Evolutionary conservation across 1,140 invertebrate species (phyloP).

Genomic region (Drosophila simulans): DNA sequence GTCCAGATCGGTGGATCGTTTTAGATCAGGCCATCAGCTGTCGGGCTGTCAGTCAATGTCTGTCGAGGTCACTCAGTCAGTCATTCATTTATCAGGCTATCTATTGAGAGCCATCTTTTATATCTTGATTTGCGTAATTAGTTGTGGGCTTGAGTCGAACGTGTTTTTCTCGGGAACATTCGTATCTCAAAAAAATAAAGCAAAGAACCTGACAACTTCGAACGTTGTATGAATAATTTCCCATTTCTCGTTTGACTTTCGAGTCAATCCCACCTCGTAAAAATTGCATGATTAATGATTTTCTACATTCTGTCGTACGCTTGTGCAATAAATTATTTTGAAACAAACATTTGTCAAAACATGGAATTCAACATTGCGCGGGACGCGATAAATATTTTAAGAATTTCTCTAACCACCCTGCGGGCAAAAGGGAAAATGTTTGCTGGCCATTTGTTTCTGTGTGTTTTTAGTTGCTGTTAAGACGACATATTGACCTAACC

Average conservation of each 20-base stretch:
- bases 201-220: slow-evolving; percentile 1
- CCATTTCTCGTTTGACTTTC: not conserved
- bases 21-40: slow-evolving; percentile 48
- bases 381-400: slow-evolving; percentile 37
- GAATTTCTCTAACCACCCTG: slow-evolving; percentile 29
- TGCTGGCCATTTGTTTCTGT: slow-evolving; percentile 30
- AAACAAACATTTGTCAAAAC: slow-evolving; percentile 48
- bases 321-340: slow-evolving; percentile 65
- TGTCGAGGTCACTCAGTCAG: slow-evolving; percentile 41
- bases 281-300: slow-evolving; percentile 67
- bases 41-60: slow-evolving; percentile 55
- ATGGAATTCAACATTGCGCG: slow-evolving; percentile 22
- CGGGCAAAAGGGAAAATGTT: slow-evolving; percentile 26
- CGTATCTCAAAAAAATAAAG: not conserved
- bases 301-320: slow-evolving; percentile 26
- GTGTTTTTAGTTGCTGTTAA: slow-evolving; percentile 21
- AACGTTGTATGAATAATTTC: slow-evolving; percentile 28
- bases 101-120: slow-evolving; percentile 60
- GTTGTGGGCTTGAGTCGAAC: slow-evolving; percentile 34
- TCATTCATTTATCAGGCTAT: slow-evolving; percentile 46
- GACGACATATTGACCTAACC: slow-evolving; percentile 69
- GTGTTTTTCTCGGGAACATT: slow-evolving; percentile 1
- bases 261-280: slow-evolving; percentile 27
- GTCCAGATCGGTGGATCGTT: slow-evolving; percentile 41
- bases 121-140: slow-evolving; percentile 80